Base-by-base conservation (phyloP, 2,113 vertebrate genomes). In the Nothoprocta pentlandii region DNA sequence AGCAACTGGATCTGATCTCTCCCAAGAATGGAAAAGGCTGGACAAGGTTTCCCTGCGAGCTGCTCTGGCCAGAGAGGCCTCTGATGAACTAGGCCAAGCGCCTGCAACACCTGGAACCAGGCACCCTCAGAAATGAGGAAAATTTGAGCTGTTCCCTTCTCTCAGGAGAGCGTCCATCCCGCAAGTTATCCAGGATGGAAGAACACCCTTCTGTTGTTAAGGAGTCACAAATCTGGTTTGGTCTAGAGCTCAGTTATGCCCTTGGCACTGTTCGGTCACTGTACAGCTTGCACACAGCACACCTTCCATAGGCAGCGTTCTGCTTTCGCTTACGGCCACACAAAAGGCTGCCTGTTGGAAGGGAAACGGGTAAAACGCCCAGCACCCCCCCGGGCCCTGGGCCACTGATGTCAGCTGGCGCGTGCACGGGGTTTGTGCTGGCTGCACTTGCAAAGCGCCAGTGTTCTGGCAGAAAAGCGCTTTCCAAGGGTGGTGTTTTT, bases 341-440 rank as follows among this genome's bases (percentile, higher is more conserved):
- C 87, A 94, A 92, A 85, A 95, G 85, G 19, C 59, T 30, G 28
- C 23, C 85, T 95, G 86, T 95, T 79, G 67, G 41, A 62, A 54
- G 34, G 76, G 76, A 66, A 92, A 82, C 70, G 85, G 91, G 90
- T 89, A 49, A 90, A 95, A 91, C 9, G 51, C 36, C 71, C 53
- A 20, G 85, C 96, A 67, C 61, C 20, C 74, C 36, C 59, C 53
- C 21, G 56, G 51, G 92, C 73, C 63, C 46, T 90, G 28, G 54
- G 74, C 87, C 92, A 95, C 74, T 90, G 93, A 96, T 87, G 59
- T 91, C 95, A 95, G 93, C 89, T 95, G 94, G 77, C 78, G 58
- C 0, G 2, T 53, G 90, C 0, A 0, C 39, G 53, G 75, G 36
- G 77, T 73, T 92, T 90, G 69, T 41, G 71, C 34, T 94, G 93